Conservation (phyloP, 2,113 vertebrate genomes). For the Cinclus mexicanus region DNA sequence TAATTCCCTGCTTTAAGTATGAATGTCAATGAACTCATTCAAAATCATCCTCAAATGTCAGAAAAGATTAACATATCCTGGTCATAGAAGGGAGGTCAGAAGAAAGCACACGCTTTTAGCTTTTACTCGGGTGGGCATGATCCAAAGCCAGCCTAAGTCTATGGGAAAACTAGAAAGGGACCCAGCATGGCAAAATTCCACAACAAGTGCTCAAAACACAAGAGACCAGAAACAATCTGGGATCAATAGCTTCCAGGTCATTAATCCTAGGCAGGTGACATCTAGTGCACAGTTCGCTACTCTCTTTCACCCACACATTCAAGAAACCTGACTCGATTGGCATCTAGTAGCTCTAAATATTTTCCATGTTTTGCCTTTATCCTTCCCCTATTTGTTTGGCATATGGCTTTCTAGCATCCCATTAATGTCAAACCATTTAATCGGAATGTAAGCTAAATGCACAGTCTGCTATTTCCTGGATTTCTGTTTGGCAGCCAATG, state of each 20-base stretch:
- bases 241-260: conserved; percentile 63
- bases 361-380: conserved; percentile 53
- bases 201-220: conserved; percentile 28
- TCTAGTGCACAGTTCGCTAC: conserved; percentile 24
- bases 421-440: conserved; percentile 36
- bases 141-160: background rate
- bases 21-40: conserved; percentile 44
- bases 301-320: conserved; percentile 60
- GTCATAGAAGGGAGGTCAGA: conserved; percentile 43
- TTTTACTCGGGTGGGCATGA: background rate
- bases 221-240: conserved; percentile 42
- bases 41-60: conserved; percentile 54
- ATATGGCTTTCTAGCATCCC: conserved; percentile 39
- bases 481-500: conserved; percentile 25
- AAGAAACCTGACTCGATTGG: conserved; percentile 59
- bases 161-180: background rate
- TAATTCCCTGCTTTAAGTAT: conserved; percentile 37
- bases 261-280: conserved; percentile 61
- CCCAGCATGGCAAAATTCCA: conserved; percentile 31
- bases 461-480: conserved; percentile 51
- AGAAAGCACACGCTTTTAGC: background rate
- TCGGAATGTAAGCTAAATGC: conserved; percentile 43
- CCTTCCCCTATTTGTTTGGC: conserved; percentile 18
- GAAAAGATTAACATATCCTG: conserved; percentile 49
- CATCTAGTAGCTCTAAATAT: conserved; percentile 54